Conservation (phyloP, 92 coral and sea anemone species). For the Palythoa grandiflora region DNA sequence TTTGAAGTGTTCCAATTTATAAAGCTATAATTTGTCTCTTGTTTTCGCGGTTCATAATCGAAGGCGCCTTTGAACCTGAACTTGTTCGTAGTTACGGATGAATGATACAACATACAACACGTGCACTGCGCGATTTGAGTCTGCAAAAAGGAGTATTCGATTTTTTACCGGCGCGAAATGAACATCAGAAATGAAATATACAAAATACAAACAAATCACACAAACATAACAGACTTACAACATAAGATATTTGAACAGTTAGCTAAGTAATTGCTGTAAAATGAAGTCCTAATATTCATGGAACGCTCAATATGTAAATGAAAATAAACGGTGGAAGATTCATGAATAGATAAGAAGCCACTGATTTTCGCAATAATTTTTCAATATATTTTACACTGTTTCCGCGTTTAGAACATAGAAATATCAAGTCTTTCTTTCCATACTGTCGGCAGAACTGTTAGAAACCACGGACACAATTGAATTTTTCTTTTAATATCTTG, state of each 20-base stretch:
- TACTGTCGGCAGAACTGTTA: too few relatives aligned
- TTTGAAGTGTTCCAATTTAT: too few relatives aligned
- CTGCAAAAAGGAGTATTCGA: not conserved
- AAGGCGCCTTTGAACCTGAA: not conserved
- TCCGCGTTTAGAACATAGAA: not conserved
- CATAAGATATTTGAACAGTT: not conserved
- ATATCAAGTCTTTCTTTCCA: not conserved
- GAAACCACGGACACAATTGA: too few relatives aligned
- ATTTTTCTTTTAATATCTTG: too few relatives aligned
- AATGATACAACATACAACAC: not conserved
- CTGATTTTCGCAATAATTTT: not conserved
- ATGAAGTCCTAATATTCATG: not conserved
- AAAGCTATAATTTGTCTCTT: not conserved
- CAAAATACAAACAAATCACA: not conserved
- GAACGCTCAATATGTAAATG: not conserved
- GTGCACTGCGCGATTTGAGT: not conserved
- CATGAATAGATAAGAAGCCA: not conserved
- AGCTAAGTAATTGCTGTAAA: not conserved
- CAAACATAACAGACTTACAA: not conserved
- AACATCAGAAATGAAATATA: not conserved
- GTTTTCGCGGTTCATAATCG: not conserved
- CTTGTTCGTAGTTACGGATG: not conserved
- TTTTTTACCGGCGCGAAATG: not conserved
- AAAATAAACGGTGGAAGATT: not conserved
- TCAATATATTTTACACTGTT: not conserved